Conservation (phyloP, 2,113 vertebrate genomes). For the Abramis brama region DNA sequence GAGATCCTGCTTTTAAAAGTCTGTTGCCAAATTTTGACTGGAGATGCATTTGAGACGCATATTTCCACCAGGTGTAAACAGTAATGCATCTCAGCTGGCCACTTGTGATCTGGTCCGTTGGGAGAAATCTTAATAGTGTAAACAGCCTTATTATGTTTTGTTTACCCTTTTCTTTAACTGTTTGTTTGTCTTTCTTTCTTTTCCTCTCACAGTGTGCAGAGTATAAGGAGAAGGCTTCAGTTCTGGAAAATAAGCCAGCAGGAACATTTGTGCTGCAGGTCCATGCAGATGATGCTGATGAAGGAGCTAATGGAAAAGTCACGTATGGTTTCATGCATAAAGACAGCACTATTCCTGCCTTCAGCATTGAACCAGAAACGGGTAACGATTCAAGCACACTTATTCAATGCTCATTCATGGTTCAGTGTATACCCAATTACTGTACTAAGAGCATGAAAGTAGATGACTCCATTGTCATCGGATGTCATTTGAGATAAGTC, state of each 20-base stretch:
- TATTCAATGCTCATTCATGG: not conserved
- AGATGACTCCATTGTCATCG: not conserved
- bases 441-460: not conserved
- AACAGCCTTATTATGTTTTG: not conserved
- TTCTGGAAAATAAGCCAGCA: slow-evolving; percentile 86
- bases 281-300: slow-evolving; percentile 86
- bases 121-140: not conserved
- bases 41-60: not conserved
- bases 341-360: slow-evolving; percentile 83
- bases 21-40: not conserved
- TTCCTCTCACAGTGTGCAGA: slow-evolving; percentile 79
- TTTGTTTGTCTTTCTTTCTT: not conserved
- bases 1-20: not conserved
- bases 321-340: slow-evolving; percentile 89
- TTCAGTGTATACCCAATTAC: not conserved
- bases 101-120: not conserved
- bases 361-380: slow-evolving; percentile 86
- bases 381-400: slow-evolving; percentile 66
- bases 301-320: slow-evolving; percentile 86
- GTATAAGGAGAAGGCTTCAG: slow-evolving; percentile 82
- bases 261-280: slow-evolving; percentile 86
- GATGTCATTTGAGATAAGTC: not conserved
- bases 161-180: not conserved
- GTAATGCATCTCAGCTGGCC: not conserved
- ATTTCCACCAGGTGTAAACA: not conserved